Percentiles rank a stretch among this genome's conserved stretches.
Evolutionary conservation across 2,888 invertebrate species (phyloP).

Genomic region (Allophyes oxyacanthae): DNA sequence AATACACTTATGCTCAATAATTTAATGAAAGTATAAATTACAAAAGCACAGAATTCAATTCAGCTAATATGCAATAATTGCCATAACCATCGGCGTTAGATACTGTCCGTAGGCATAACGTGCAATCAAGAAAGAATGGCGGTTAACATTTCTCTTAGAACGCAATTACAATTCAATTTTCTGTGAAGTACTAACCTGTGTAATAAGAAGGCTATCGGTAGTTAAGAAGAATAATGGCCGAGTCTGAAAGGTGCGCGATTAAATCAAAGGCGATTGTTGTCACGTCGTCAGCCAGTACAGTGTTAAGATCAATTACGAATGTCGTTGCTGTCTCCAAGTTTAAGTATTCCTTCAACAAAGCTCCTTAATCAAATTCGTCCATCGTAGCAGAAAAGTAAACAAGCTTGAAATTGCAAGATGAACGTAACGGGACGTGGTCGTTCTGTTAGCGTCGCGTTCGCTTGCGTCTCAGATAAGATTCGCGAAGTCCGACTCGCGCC

Average conservation of each 20-base stretch:
- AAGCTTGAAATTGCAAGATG: constrained; percentile 71
- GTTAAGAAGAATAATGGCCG: constrained; percentile 59
- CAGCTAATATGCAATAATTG: constrained; percentile 84
- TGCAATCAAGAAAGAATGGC: constrained; percentile 77
- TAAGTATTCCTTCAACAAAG: constrained; percentile 34
- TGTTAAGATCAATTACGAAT: constrained; percentile 57
- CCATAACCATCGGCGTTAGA: constrained; percentile 61
- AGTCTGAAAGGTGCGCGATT: constrained; percentile 64
- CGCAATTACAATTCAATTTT: constrained; percentile 85
- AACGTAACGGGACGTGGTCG: constrained; percentile 72
- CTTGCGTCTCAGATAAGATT: constrained; percentile 75
- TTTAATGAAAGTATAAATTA: constrained; percentile 76
- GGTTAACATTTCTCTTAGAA: constrained; percentile 75
- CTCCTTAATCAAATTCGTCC: constrained; percentile 54
- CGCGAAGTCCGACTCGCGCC: constrained; percentile 74
- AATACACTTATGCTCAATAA: constrained; percentile 69
- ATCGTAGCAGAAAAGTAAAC: constrained; percentile 70
- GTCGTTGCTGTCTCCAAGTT: constrained; percentile 50
- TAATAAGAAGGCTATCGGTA: constrained; percentile 63
- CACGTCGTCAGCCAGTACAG: constrained; percentile 50
- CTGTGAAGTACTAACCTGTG: constrained; percentile 71
- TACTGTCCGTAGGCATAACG: constrained; percentile 62
- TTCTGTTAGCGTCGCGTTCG: constrained; percentile 57
- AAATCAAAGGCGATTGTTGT: constrained; percentile 67
- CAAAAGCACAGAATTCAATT: constrained; percentile 70